phyloP scores from a whole-genome alignment of 2,113 vertebrate species.

The Vidua chalybeata region DNA sequence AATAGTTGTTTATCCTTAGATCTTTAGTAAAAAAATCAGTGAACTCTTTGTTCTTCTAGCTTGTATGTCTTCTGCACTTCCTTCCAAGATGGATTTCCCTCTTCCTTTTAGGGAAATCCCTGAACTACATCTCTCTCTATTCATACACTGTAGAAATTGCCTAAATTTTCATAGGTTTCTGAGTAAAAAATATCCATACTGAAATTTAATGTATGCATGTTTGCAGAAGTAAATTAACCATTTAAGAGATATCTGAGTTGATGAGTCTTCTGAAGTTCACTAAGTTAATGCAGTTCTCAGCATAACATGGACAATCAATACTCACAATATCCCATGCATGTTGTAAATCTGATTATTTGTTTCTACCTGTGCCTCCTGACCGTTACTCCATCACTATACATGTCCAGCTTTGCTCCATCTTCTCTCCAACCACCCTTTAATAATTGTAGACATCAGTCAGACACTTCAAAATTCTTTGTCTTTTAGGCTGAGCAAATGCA shows the following conservation, averaged over 20 bases:
- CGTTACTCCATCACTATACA: neutral
- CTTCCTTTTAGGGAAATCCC: neutral
- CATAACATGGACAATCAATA: neutral
- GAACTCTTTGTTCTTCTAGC: neutral
- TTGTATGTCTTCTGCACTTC: neutral
- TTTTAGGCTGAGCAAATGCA: neutral
- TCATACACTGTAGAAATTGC: neutral
- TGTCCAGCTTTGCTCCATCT: neutral
- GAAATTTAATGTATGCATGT: neutral
- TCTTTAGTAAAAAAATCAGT: neutral
- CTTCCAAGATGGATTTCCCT: neutral
- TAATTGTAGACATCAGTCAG: neutral
- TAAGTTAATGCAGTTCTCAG: neutral
- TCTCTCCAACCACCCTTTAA: neutral
- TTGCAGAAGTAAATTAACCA: neutral
- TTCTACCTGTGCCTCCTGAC: neutral
- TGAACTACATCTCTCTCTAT: neutral
- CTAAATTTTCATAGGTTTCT: neutral
- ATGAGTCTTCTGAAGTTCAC: neutral
- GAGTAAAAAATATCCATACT: neutral
- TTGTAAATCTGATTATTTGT: neutral
- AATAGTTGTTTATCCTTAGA: neutral
- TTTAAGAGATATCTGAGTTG: neutral
- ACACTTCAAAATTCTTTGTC: neutral
- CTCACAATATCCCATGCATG: neutral